Base-by-base conservation (phyloP, 2,888 invertebrate genomes). In the Caenorhabditis macrosperma region DNA sequence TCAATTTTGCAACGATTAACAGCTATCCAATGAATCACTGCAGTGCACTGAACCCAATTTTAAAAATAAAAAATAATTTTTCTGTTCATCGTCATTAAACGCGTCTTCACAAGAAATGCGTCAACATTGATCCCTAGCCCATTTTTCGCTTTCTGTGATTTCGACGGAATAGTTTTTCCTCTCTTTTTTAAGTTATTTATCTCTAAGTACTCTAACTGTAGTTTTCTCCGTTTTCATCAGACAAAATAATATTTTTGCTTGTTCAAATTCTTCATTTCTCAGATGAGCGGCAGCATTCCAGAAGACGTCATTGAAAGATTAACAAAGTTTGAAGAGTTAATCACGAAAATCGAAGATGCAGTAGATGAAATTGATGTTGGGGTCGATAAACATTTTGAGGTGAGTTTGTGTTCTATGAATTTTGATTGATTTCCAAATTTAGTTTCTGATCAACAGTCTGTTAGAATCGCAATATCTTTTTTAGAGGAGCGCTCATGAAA, bases 311-410 rank as follows among this genome's bases (percentile, higher is more conserved):
- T 81, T 15, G 50, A 41, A 2, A 76, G 72, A 68, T 26, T 81
- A 10, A 20, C 67, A 38, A 72, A 67, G 22, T 76, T 81, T 30
- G 68, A 77, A 33, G 52, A 71, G 20, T 17, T 44, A 1, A 50
- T 81, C 17, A 57, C 76, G 52, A 63, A 66, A 57, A 26, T 81
- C n/a, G 81, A 81, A 28, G 67, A 72, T 10, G 63, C 52, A 2
- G 26, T 81, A 0, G 76, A 71, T 12, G 64, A 74, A 48, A 55
- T 71, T 6, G 69, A 81, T 55, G 81, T 63, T 0, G 81, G 81
- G 10, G 46, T 59, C 1, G 81, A 81, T n/a, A 68, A 72, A 10
- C 81, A 81, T 63, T 77, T 38, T 60, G 59, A 81, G 64, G 80
- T 80, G 35, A 0, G 9, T 44, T 33, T 59, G 10, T 38, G 60